Base-by-base conservation (phyloP, 2,797 vertebrate species). In the Oreochromis grahami region DNA sequence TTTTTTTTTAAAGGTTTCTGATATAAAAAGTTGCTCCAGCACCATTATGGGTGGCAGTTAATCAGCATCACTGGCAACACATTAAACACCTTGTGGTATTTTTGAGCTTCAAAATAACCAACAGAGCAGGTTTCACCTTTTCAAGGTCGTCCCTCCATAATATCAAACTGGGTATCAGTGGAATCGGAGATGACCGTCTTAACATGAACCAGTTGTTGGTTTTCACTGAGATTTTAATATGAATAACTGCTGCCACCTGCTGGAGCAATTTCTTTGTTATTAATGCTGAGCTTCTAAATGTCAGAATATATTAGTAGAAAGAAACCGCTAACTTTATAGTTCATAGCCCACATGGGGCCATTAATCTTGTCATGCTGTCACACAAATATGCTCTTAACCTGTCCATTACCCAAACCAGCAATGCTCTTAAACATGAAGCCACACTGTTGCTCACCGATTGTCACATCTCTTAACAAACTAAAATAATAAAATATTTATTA, bases 201-300 rank as follows among this genome's bases (percentile, higher is more conserved):
- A 65, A 52, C 72, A 52, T 36, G 60, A 77, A 78, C 12, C 74
- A 82, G 50, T 55, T 41, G n/a, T 2, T 41, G 79, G 9, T 26
- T 45, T 70, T 26, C 5, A 2, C 2, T 68, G 13, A 29, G 14
- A 48, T 21, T 76, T 72, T 8, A 45, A 55, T 7, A 26, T 5
- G 36, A 38, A 43, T 36, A 10, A 41, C 78, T 87, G 82, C 91
- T 93, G 90, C 90, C 92, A 86, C 58, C 92, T 86, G 78, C 79
- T 91, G 91, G 78, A 68, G 5, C 8, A 12, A 36, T 63, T 63
- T 63, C 17, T 6, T 36, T 63, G 10, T 12, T 63, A n/a, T 63
- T 43, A 68, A 24, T 45, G 4, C 21, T 7, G 43, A 72, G 41
- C 15, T 70, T 70, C 41, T 24, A 10, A 24, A 70, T 26, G 38